phyloP scores from a whole-genome alignment of 2,797 vertebrate species.

The Schizothorax lantsangensis region DNA sequence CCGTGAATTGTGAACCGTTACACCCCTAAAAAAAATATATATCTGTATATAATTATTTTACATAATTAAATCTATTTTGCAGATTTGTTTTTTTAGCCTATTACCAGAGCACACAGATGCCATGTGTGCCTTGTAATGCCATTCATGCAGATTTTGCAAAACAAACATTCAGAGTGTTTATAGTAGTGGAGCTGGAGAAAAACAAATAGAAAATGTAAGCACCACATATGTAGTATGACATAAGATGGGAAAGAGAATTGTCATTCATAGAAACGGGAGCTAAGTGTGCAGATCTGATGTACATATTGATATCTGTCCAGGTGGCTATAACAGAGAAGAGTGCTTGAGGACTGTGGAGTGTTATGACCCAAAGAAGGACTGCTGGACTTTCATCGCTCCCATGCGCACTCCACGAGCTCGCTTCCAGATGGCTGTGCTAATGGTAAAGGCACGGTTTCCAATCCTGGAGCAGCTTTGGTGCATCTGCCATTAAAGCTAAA shows the following conservation, averaged over 20 bases:
- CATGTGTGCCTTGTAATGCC: neutral
- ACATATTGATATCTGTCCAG: slow-evolving; percentile 67
- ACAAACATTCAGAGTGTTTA: neutral
- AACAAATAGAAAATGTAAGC: neutral
- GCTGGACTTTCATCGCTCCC: slow-evolving; percentile 93
- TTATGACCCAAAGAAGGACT: slow-evolving; percentile 88
- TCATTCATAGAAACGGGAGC: neutral
- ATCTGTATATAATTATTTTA: too few species aligned
- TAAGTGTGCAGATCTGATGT: neutral
- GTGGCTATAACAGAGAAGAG: slow-evolving; percentile 97
- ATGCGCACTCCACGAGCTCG: slow-evolving; percentile 96
- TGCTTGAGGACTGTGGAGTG: slow-evolving; percentile 97
- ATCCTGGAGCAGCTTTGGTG: neutral
- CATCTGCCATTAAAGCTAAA: slow-evolving; percentile 23
- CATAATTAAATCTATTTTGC: neutral
- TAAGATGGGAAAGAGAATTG: neutral
- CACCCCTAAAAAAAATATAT: too few species aligned
- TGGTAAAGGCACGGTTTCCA: slow-evolving; percentile 77
- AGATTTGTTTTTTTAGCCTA: neutral
- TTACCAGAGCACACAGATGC: neutral
- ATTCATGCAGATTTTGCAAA: neutral
- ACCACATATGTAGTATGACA: neutral
- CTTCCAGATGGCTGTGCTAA: slow-evolving; percentile 97
- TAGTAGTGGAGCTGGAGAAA: neutral
- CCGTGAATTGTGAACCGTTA: too few species aligned